Evolutionary conservation across 2,888 invertebrate genomes (phyloP), one percentile per base, ranked within the genome.

Genomic region (Drosophila sordidapex): DNA sequence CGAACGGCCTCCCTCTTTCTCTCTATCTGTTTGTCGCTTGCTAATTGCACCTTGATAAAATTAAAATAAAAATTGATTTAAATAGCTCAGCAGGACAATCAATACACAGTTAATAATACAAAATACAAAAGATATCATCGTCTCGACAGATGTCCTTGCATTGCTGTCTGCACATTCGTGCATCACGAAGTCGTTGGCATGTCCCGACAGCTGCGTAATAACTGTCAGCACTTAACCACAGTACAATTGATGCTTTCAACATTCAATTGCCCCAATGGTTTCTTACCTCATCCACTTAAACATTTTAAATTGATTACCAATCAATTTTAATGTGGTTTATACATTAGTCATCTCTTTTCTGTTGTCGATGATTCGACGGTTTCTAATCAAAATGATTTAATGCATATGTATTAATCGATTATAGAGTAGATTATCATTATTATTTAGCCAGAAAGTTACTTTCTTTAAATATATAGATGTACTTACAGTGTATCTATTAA

Each of bases 131-230:
- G 31, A n/a, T 36, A 59, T 60, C 58, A 43, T 29, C 35, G 11
- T 38, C 25, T 21, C 25, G 33, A 25, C 35, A 38, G 5, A 7
- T 51, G 33, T 25, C 36, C 35, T 38, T 38, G 43, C 33, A 35
- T 54, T 53, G 21, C 15, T 11, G 25, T 4, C 33, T 35, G n/a
- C 25, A n/a, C 43, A 35, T 25, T 25, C 15, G 13, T 21, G 21
- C 57, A 25, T 56, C 52, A 61, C 49, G 38, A 35, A 51, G 49
- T 29, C 27, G 31, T 48, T 56, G 40, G 15, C 46, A 59, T 46
- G 33, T 29, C 25, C 40, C 69, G 81, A 65, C 81, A 79, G 69
- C 62, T 71, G 54, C 56, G 43, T 70, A 70, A 74, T 82, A 74
- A 69, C 56, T 74, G 76, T 79, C 79, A 81, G 66, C 82, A 68